phyloP scores from a whole-genome alignment of 2,113 vertebrate species.

The Poeciliopsis turrubarensis region DNA sequence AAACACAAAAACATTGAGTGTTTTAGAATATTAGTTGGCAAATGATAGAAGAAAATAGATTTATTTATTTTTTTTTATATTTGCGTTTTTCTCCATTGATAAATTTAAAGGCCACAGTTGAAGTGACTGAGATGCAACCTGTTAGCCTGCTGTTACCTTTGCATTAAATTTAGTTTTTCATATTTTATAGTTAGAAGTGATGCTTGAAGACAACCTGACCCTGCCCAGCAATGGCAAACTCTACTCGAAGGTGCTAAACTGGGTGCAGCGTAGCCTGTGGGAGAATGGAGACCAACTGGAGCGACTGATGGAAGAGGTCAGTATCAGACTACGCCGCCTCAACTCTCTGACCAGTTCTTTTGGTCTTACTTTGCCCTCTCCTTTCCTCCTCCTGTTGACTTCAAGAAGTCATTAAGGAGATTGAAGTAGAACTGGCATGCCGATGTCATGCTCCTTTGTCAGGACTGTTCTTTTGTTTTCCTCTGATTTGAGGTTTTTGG shows the following conservation, averaged over 20 bases:
- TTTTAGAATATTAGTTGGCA: too few relatives aligned
- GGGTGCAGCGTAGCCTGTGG: conserved; percentile 98
- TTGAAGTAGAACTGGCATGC: conserved; percentile 68
- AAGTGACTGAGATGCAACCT: too few relatives aligned
- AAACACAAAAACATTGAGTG: neutral
- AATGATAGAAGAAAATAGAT: too few relatives aligned
- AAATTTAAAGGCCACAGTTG: too few relatives aligned
- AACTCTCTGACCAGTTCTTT: conserved; percentile 13
- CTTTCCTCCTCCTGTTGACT: conserved; percentile 63
- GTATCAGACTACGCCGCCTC: conserved; percentile 65
- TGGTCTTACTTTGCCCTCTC: conserved; percentile 35
- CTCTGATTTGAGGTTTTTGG: conserved; percentile 84
- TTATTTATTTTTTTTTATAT: too few relatives aligned
- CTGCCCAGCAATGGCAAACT: conserved; percentile 97
- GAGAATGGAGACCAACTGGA: conserved; percentile 95
- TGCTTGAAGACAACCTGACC: conserved; percentile 95
- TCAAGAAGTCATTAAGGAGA: conserved; percentile 68
- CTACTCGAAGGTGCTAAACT: conserved; percentile 98
- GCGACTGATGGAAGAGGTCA: conserved; percentile 98
- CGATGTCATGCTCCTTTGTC: conserved; percentile 70
- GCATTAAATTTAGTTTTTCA: neutral
- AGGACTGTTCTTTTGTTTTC: conserved; percentile 75
- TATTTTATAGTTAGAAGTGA: conserved; percentile 91
- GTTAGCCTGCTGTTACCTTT: neutral
- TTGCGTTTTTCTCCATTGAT: too few relatives aligned